Conservation (phyloP, 2,797 vertebrate genomes). For the Acestrorhynchus altus region DNA sequence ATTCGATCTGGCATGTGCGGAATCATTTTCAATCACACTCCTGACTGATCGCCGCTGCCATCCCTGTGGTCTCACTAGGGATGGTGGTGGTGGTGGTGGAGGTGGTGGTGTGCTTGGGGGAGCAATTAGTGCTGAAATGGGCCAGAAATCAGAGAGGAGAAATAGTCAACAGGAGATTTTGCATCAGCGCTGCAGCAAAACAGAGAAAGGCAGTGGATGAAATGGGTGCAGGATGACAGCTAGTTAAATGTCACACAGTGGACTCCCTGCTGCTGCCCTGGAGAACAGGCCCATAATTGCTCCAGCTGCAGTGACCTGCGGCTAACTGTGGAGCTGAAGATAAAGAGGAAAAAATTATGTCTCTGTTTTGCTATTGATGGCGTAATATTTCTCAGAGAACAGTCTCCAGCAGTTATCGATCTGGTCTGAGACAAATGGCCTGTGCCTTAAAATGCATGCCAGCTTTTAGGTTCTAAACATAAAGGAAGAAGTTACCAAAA, state of each 20-base stretch:
- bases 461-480: too few relatives aligned
- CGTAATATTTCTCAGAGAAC: neutral
- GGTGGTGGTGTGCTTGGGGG: neutral
- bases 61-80: neutral
- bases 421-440: neutral
- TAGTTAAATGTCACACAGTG: slow-evolving; percentile 19
- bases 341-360: neutral
- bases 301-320: slow-evolving; percentile 5
- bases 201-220: slow-evolving; percentile 1
- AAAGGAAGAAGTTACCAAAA: too few relatives aligned
- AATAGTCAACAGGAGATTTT: slow-evolving; percentile 6
- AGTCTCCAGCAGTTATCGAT: neutral
- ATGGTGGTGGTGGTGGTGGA: neutral
- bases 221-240: slow-evolving; percentile 15
- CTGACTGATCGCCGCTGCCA: slow-evolving; percentile 27
- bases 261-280: slow-evolving; percentile 16
- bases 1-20: slow-evolving; percentile 12
- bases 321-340: slow-evolving; percentile 3
- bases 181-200: slow-evolving; percentile 12
- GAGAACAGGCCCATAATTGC: slow-evolving; percentile 33
- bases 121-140: slow-evolving; percentile 29
- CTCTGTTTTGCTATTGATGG: neutral
- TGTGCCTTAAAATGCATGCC: too few relatives aligned
- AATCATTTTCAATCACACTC: slow-evolving; percentile 22
- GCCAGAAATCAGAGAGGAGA: slow-evolving; percentile 7